phyloP scores from a whole-genome alignment of 2,888 invertebrate species.

The Glomeris marginata region DNA sequence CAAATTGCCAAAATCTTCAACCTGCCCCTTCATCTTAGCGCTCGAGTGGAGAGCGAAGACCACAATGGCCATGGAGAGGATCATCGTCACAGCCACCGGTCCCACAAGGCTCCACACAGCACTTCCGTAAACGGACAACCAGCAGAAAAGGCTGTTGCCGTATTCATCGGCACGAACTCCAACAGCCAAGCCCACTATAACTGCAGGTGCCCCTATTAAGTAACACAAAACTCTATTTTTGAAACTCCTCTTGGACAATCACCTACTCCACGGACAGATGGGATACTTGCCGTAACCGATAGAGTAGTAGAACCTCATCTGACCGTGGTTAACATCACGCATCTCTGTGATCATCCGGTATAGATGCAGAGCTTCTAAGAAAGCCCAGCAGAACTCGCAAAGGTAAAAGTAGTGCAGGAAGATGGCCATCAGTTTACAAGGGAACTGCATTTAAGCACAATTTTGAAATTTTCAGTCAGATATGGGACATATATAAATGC shows the following conservation, averaged over 20 bases:
- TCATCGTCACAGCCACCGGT: constrained; percentile 62
- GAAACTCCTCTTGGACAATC: too few species aligned
- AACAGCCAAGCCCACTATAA: constrained; percentile 77
- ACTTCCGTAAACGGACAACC: constrained; percentile 83
- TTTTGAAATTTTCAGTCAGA: neutral
- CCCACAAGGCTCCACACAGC: constrained; percentile 93
- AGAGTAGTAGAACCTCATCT: constrained; percentile 78
- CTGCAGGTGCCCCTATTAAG: constrained; percentile 47
- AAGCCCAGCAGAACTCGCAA: constrained; percentile 76
- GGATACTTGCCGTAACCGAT: constrained; percentile 63
- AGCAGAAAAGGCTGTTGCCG: constrained; percentile 86
- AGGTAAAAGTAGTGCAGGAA: constrained; percentile 86
- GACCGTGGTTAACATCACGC: constrained; percentile 89
- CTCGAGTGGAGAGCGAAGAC: constrained; percentile 78
- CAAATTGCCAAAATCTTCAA: constrained; percentile 69
- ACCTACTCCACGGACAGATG: constrained; percentile 1
- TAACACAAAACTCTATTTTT: neutral
- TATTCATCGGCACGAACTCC: constrained; percentile 89
- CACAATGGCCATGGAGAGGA: constrained; percentile 49
- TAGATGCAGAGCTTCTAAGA: constrained; percentile 81
- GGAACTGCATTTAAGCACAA: constrained; percentile 38
- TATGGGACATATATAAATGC: neutral
- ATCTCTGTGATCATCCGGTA: constrained; percentile 89
- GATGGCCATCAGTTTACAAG: constrained; percentile 79
- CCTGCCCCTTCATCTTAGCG: constrained; percentile 76